Evolutionary conservation across 2,888 invertebrate species (phyloP).

Genomic region (Mimachlamys varia): DNA sequence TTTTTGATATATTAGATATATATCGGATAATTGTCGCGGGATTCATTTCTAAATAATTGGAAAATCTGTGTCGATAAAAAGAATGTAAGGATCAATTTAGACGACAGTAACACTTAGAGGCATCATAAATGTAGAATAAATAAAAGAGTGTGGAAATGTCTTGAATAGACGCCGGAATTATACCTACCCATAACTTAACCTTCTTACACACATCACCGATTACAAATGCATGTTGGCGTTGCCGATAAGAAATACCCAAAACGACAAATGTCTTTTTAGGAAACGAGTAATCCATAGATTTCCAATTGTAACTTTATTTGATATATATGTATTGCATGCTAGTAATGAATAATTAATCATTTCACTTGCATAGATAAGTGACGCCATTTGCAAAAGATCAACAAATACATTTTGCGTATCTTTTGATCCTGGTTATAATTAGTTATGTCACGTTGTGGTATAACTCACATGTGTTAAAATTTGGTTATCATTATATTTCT

Average conservation of each 20-base stretch:
- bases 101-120: constrained; percentile 9
- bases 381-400: not conserved
- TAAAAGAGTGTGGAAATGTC: not conserved
- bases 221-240: not conserved
- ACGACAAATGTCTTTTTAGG: not conserved
- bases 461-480: not conserved
- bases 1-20: constrained; percentile 39
- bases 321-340: not conserved
- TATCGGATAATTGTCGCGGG: constrained; percentile 17
- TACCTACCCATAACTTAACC: constrained; percentile 12
- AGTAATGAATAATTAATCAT: not conserved
- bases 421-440: not conserved
- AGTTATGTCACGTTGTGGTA: not conserved
- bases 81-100: not conserved
- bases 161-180: not conserved
- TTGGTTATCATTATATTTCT: constrained; percentile 16
- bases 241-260: not conserved
- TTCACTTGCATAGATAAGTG: not conserved
- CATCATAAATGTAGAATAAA: not conserved
- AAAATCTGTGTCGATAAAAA: not conserved
- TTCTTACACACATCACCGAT: not conserved
- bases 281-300: not conserved
- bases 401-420: not conserved
- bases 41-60: constrained; percentile 34
- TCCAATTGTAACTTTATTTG: not conserved